Evolutionary conservation across 2,113 vertebrate genomes (phyloP), one percentile per base, ranked within the genome.

Genomic region (Tupaia tana): DNA sequence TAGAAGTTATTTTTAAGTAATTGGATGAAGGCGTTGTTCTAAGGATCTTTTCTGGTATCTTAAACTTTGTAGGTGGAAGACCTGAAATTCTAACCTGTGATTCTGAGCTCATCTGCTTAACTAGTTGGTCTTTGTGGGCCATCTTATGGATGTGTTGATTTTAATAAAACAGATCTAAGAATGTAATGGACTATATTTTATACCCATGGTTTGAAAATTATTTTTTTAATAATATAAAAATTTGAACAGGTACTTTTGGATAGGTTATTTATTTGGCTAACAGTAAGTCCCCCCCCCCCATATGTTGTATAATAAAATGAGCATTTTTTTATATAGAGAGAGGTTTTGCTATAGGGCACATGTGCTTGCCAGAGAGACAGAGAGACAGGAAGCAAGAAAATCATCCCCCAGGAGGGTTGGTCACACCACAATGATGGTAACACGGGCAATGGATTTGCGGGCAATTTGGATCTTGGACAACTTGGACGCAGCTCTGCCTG

Each of bases 241-340:
- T 70, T 71, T 85, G 80, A 78, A 84, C 13, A 74, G 92, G 59
- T 69, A 20, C 24, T 85, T 86, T 43, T 70, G 29, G 14, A 24
- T 66, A 86, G 58, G 16, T 73, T 93, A 84, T 16, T 84, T 90
- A 43, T 87, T n/a, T 19, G 43, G 63, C 9, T 34, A 79, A 58
- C 90, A 75, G 61, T 63, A 61, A 77, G 4, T 75, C 18, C 82
- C 83, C 94, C 67, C 18, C 82, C 83, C 94, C 67, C 63, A 43
- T 84, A 61, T 88, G 25, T 89, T 61, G 54, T 78, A 15, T 91
- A 64, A 59, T 91, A 86, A 86, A 81, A 63, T 92, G 70, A 82
- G 77, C 85, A n/a, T 77, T 94, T 95, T 81, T 43, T 43, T 3
- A 43, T 43, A 43, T 43, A 43, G 3, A 43, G 43, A 43, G 43